Evolutionary conservation across 2,888 invertebrate genomes (phyloP).

Genomic region (Dermolepida albohirtum): DNA sequence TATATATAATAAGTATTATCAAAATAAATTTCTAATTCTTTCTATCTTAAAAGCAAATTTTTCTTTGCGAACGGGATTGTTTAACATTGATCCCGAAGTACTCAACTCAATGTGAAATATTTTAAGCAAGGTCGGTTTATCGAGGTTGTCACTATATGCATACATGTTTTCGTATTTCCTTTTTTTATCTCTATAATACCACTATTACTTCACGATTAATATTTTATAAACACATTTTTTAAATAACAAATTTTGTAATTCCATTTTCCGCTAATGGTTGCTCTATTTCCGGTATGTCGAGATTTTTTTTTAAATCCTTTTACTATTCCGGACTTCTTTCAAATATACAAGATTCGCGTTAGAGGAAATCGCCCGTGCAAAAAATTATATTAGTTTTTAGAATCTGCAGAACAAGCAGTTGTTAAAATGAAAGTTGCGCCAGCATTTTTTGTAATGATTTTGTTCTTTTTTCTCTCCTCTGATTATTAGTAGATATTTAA

Average conservation of each 20-base stretch:
- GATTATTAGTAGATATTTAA: no score
- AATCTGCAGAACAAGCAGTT: background rate
- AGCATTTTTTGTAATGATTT: background rate
- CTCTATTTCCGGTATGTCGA: background rate
- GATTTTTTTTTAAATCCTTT: background rate
- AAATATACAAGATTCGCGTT: no score
- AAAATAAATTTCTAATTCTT: conserved; percentile 15
- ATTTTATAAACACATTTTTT: conserved; percentile 9
- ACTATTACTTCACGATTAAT: conserved; percentile 4
- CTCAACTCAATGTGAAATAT: conserved; percentile 35
- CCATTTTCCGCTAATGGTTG: background rate
- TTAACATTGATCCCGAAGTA: conserved; percentile 38
- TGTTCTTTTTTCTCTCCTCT: no score
- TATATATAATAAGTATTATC: no score
- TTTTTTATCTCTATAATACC: conserved; percentile 14
- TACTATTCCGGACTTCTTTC: no score
- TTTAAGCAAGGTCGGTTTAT: conserved; percentile 36
- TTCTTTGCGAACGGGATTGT: conserved; percentile 21
- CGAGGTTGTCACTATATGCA: conserved; percentile 35
- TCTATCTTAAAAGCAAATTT: conserved; percentile 15
- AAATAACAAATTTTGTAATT: conserved; percentile 5
- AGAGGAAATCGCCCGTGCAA: no score
- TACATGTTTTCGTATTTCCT: conserved; percentile 31
- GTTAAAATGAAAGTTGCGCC: conserved; percentile 2
- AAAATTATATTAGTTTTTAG: no score